Base-by-base conservation (phyloP, 2,113 vertebrate genomes). In the Tachycineta bicolor region DNA sequence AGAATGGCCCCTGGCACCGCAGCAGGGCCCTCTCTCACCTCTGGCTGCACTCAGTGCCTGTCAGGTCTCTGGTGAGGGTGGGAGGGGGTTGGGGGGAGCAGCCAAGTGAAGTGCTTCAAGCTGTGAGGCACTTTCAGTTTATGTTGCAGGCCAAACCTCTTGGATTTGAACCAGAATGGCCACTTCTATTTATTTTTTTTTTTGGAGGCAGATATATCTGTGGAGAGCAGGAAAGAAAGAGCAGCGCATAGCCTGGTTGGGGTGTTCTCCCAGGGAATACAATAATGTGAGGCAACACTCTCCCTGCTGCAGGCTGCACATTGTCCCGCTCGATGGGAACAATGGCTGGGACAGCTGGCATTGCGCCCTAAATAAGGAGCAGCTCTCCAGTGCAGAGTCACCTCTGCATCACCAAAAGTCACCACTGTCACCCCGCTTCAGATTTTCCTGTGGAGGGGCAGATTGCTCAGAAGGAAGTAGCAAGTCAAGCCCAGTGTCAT, bases 71-170 rank as follows among this genome's bases (percentile, higher is more conserved):
- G 41, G 53, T 82, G 84, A 62, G 22, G 44, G 33, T 3, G 12
- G 47, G 8, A 74, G 33, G 34, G 52, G 41, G 55, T 1, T 41
- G 56, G 19, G 74, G 65, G 55, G 39, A 90, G 85, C 91, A 91
- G 79, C 90, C 83, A 85, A 95, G 64, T 74, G 90, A 95, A 96
- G 90, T 93, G 90, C 85, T 97, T 94, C 94, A 94, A 95, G 90
- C 94, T 96, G 93, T 81, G 92, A 96, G 85, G 80, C 26, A 22
- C 93, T 88, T 83, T 94, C 75, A 94, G 74, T 93, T 94, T 73
- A 79, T 0, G 2, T 80, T 93, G 58, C 84, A 85, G 94, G 71
- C 95, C 90, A 96, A 90, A 80, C 68, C 63, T 90, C 69, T 86
- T 93, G 93, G 90, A 93, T 93, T 56, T 81, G 56, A 74, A 85